phyloP scores from a whole-genome alignment of 2,888 invertebrate species.

The Aphidius colemani region DNA sequence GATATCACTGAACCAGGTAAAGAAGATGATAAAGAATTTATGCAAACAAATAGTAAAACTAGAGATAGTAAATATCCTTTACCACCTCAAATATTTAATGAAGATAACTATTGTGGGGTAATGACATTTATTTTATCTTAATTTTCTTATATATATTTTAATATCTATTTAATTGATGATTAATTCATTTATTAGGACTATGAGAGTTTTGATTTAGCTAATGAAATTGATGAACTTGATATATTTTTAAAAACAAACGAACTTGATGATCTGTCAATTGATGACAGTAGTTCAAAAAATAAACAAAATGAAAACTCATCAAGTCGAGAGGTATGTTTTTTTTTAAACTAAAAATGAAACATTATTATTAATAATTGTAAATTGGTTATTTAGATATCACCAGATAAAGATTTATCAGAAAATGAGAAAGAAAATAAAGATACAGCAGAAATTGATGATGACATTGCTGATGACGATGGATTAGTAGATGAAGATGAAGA shows the following conservation, averaged over 20 bases:
- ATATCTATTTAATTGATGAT: slow-evolving; percentile 1
- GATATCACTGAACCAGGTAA: slow-evolving; percentile 95
- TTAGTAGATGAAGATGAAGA: slow-evolving; percentile 42
- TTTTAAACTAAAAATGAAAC: no score
- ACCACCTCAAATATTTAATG: slow-evolving; percentile 95
- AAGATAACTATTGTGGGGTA: slow-evolving; percentile 91
- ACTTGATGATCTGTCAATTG: slow-evolving; percentile 61
- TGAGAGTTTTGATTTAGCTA: slow-evolving; percentile 88
- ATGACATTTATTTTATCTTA: slow-evolving; percentile 49
- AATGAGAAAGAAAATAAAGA: neutral
- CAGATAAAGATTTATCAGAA: slow-evolving; percentile 46
- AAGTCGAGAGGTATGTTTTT: slow-evolving; percentile 56
- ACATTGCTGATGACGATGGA: slow-evolving; percentile 36
- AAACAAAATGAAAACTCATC: slow-evolving; percentile 58
- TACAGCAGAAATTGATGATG: neutral
- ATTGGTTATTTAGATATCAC: slow-evolving; percentile 49
- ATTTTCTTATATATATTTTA: neutral
- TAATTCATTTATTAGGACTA: slow-evolving; percentile 73
- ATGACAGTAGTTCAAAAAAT: slow-evolving; percentile 46
- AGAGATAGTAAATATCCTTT: slow-evolving; percentile 79
- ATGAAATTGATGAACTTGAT: slow-evolving; percentile 88
- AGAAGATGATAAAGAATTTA: slow-evolving; percentile 86
- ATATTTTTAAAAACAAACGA: slow-evolving; percentile 78
- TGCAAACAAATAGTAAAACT: slow-evolving; percentile 85
- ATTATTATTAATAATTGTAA: slow-evolving; percentile 25